These are phyloP conservation scores for Tachina lurida DNA, from an alignment of 2,888 invertebrate species.

Conservation along the genomic window DNA sequence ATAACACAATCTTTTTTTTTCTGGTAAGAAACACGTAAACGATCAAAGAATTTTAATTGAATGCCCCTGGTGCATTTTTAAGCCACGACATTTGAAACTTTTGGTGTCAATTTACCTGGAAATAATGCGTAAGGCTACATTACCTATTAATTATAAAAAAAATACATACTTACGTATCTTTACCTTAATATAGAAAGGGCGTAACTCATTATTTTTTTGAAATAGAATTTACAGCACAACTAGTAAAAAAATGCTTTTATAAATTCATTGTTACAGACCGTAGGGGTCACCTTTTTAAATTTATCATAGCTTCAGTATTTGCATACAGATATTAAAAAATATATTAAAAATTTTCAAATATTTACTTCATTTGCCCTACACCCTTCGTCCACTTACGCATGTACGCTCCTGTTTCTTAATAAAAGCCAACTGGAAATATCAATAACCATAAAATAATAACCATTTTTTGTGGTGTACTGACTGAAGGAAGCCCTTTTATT, in stretches of 20 bases:
- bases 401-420: neutral
- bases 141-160: neutral
- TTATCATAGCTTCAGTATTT: no score
- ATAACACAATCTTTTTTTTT: neutral
- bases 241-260: no score
- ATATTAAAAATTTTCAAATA: no score
- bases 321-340: no score
- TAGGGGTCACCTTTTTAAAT: no score
- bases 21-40: neutral
- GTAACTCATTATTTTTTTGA: no score
- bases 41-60: conserved; percentile 45
- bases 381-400: no score
- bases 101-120: conserved; percentile 28
- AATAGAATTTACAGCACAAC: no score
- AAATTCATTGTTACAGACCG: no score
- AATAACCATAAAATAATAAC: conserved; percentile 46
- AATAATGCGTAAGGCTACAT: conserved; percentile 5
- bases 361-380: no score
- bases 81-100: conserved; percentile 29
- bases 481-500: conserved; percentile 11
- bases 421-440: conserved; percentile 23
- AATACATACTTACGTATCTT: neutral
- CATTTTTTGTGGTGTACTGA: conserved; percentile 21
- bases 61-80: conserved; percentile 40
- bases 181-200: no score